phyloP scores from a whole-genome alignment of 2,888 invertebrate species.

The Sarcophaga carnaria region DNA sequence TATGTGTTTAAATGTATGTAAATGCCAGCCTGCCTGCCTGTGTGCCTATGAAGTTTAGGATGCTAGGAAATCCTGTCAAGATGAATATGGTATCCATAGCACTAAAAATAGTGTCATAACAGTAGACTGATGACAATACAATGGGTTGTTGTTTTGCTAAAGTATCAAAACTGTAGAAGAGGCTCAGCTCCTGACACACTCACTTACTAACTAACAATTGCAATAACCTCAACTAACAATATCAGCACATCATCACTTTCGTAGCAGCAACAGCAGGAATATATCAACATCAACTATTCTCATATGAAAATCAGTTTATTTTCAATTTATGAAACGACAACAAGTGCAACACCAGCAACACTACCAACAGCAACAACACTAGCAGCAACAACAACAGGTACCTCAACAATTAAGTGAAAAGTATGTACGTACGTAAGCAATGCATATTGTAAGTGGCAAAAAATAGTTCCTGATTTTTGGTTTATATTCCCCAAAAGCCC shows the following conservation, averaged over 20 bases:
- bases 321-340: slow-evolving; percentile 54
- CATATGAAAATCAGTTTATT: slow-evolving; percentile 58
- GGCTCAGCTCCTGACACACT: slow-evolving; percentile 26
- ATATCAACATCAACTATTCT: slow-evolving; percentile 55
- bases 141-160: slow-evolving; percentile 55
- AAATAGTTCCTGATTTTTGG: slow-evolving; percentile 55
- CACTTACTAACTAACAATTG: slow-evolving; percentile 16
- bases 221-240: slow-evolving; percentile 27
- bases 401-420: slow-evolving; percentile 51
- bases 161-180: slow-evolving; percentile 53
- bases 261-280: neutral
- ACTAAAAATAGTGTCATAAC: slow-evolving; percentile 67
- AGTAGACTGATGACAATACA: slow-evolving; percentile 66
- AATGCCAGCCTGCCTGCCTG: neutral
- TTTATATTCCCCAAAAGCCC: slow-evolving; percentile 3
- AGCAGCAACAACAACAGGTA: slow-evolving; percentile 37
- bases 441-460: slow-evolving; percentile 52
- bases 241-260: neutral
- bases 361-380: slow-evolving; percentile 4
- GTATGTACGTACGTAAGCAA: slow-evolving; percentile 52
- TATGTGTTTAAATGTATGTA: neutral
- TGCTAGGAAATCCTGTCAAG: slow-evolving; percentile 77
- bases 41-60: neutral
- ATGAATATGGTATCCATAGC: slow-evolving; percentile 79
- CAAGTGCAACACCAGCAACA: slow-evolving; percentile 35